A percentile compares a stretch with the other conserved stretches of the same genome.
Conservation (phyloP, 92 coral and sea anemone species). For the Epizoanthus scotinus region DNA sequence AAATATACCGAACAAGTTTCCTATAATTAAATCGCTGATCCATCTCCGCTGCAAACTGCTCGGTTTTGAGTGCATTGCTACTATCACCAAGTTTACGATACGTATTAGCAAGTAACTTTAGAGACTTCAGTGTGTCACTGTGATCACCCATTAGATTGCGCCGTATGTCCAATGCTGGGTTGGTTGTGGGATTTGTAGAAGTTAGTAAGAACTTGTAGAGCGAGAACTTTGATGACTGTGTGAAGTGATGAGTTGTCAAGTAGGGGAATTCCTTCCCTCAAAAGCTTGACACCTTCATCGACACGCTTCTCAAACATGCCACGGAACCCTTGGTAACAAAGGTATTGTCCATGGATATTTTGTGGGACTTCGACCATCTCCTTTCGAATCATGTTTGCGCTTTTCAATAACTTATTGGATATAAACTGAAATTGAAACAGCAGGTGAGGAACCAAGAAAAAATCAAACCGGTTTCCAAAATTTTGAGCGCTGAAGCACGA, state of each 20-base stretch:
- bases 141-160: neutral
- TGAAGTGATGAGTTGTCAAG: neutral
- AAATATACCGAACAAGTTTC: too few relatives aligned
- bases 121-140: neutral
- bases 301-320: neutral
- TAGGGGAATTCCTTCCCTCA: neutral
- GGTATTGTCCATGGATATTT: neutral
- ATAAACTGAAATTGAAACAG: too few relatives aligned
- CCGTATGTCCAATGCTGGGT: neutral
- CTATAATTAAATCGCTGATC: too few relatives aligned
- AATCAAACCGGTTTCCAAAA: too few relatives aligned
- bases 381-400: neutral
- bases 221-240: neutral
- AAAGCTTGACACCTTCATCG: neutral
- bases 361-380: neutral
- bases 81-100: neutral
- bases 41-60: neutral
- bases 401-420: neutral
- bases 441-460: too few relatives aligned
- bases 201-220: neutral
- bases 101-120: neutral
- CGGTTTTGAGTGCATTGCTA: neutral
- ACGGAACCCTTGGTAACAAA: slow-evolving; percentile 4
- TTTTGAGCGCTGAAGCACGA: too few relatives aligned
- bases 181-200: neutral